Evolutionary conservation across 1,140 invertebrate genomes (phyloP).

Genomic region (Brachionus rotundiformis): DNA sequence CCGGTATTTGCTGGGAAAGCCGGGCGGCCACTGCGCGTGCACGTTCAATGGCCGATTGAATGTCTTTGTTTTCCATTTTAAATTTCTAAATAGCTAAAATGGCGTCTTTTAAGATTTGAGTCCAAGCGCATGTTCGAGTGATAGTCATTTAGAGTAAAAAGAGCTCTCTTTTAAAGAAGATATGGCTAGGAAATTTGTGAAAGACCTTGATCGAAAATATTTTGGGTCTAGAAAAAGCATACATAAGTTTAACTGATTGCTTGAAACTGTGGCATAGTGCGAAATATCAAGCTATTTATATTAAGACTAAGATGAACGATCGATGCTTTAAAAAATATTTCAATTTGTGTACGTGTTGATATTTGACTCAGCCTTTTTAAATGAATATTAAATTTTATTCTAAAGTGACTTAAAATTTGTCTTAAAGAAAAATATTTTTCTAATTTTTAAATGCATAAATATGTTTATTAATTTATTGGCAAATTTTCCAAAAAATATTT

Average conservation of each 20-base stretch:
- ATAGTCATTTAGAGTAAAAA: background rate
- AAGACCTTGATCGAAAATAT: constrained; percentile 8
- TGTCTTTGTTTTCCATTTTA: constrained; percentile 44
- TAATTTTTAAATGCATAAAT: background rate
- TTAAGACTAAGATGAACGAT: background rate
- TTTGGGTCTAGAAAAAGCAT: constrained; percentile 1
- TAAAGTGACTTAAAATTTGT: background rate
- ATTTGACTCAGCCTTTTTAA: constrained; percentile 14
- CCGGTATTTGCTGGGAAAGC: constrained; percentile 17
- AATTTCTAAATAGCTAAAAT: constrained; percentile 25
- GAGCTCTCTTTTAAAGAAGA: background rate
- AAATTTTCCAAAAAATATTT: too few relatives aligned
- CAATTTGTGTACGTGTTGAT: constrained; percentile 8
- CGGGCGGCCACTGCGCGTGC: constrained; percentile 35
- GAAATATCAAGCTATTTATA: constrained; percentile 37
- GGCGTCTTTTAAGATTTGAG: constrained; percentile 13
- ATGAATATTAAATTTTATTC: background rate
- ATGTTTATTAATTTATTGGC: too few relatives aligned
- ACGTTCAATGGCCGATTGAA: constrained; percentile 40
- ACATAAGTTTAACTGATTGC: background rate
- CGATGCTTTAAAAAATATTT: background rate
- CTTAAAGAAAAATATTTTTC: too few relatives aligned
- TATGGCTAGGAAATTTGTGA: background rate
- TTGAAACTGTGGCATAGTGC: constrained; percentile 6
- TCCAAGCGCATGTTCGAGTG: background rate